A percentile compares a stretch with the other conserved stretches of the same genome.
These are phyloP conservation scores for Emydura subglobosa DNA, from an alignment of 2,113 vertebrate species.

Conservation along the genomic window DNA sequence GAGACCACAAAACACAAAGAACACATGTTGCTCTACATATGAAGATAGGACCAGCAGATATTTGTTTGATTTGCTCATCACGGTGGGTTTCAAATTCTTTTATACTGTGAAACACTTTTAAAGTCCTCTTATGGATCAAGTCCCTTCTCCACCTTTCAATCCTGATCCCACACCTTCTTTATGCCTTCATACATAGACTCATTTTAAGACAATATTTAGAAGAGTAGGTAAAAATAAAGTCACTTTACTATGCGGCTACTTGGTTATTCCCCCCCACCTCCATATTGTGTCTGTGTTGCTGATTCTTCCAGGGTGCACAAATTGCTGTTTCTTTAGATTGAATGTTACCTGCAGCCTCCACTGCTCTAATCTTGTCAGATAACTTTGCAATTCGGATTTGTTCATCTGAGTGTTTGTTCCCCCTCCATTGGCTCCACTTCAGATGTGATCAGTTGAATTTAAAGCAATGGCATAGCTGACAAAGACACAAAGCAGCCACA, in stretches of 20 bases:
- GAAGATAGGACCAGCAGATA: not conserved
- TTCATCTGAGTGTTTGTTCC: not conserved
- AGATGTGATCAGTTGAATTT: not conserved
- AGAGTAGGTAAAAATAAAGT: not conserved
- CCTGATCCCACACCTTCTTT: not conserved
- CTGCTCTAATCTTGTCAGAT: fast-evolving
- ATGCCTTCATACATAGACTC: not conserved
- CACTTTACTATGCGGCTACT: not conserved
- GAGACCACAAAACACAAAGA: not conserved
- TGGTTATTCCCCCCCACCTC: not conserved
- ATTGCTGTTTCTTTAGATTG: not conserved
- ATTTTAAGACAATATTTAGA: not conserved
- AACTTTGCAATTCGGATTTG: fast-evolving
- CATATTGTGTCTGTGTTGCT: not conserved
- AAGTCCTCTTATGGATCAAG: not conserved
- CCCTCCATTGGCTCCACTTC: fast-evolving
- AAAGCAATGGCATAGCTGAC: not conserved
- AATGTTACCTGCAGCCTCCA: not conserved
- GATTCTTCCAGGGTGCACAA: not conserved
- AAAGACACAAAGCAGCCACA: not conserved
- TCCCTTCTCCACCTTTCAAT: not conserved
- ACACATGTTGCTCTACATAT: fast-evolving
- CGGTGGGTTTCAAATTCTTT: not conserved
- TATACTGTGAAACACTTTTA: too few species aligned
- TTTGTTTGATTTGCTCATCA: too few species aligned